A percentile compares a stretch with the other conserved stretches of the same genome.
These are phyloP conservation scores for Fundulus diaphanus DNA, from an alignment of 2,797 vertebrate genomes.

Conservation along the genomic window DNA sequence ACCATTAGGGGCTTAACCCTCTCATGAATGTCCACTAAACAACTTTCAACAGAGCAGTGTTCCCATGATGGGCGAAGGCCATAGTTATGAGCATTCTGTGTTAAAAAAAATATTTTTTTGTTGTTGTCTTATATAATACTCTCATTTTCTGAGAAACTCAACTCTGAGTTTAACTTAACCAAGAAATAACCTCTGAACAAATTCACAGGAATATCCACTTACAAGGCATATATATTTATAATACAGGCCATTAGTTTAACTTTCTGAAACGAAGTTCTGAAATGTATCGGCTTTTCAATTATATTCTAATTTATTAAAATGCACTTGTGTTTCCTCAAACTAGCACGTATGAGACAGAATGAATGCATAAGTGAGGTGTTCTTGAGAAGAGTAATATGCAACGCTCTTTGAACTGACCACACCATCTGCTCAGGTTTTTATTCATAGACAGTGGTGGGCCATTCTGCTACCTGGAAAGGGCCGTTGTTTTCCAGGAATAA, in stretches of 20 bases:
- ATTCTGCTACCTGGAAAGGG: slow-evolving; percentile 52
- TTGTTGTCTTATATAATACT: not conserved
- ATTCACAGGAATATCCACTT: not conserved
- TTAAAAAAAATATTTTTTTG: not conserved
- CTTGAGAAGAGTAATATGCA: slow-evolving; percentile 5
- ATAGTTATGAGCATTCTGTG: not conserved
- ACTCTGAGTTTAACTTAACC: not conserved
- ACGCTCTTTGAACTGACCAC: slow-evolving; percentile 15
- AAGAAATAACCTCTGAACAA: not conserved
- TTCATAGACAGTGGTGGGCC: slow-evolving; percentile 43
- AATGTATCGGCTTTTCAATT: not conserved
- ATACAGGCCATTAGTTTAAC: no score
- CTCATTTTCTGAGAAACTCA: not conserved
- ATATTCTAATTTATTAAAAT: slow-evolving; percentile 3
- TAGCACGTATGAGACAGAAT: slow-evolving; percentile 10
- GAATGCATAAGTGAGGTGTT: not conserved
- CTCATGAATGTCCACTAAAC: not conserved
- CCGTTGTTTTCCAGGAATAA: slow-evolving; percentile 47
- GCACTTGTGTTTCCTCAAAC: not conserved
- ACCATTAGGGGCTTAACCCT: not conserved
- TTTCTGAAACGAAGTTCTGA: not conserved
- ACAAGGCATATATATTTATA: not conserved
- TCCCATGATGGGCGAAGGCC: not conserved
- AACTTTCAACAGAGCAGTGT: not conserved
- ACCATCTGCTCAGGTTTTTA: slow-evolving; percentile 47